Base-by-base conservation (phyloP, 2,113 vertebrate genomes). In the Nothoprocta pentlandii region DNA sequence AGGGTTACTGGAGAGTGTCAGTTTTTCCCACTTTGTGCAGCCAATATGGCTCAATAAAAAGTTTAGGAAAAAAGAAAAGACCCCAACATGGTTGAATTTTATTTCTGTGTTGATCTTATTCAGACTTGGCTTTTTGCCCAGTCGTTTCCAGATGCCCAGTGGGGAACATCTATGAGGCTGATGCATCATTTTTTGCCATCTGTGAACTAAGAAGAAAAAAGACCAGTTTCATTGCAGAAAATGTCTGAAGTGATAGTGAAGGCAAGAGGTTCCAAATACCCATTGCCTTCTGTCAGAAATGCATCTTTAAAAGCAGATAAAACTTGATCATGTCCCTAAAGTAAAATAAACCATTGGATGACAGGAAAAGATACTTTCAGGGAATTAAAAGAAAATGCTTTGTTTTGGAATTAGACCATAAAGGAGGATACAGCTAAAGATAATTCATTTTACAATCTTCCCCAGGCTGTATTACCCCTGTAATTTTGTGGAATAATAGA, bases 361-460 rank as follows among this genome's bases (percentile, higher is more conserved):
- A 80, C 77, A 94, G 59, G 39, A 95, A 69, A 92, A 94, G 74
- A 69, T 95, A 87, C 88, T 94, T 85, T 91, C 53, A 76, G 77
- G 11, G 56, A 96, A 85, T 74, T 73, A 94, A 85, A 90, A 6
- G 41, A 84, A 94, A 96, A 74, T 75, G 59, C 64, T 94, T 92
- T 95, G 58, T 87, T 96, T 93, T 95, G 93, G 86, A 96, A 85
- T 61, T 32, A 53, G 46, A 42, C 80, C 86, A 75, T 79, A 89
- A 86, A 59, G 51, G 68, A 92, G 92, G 94, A 76, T 82, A 51
- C 83, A 92, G 70, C 70, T 91, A 90, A 90, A 74, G 85, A 87
- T 75, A 95, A 94, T 93, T 86, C 85, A 92, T 95, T 96, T 93
- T 70, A 83, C 41, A 77, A 6, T 91, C 75, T 66, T 96, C 91